These are phyloP conservation scores for Petrolisthes manimaculis DNA, from an alignment of 2,888 invertebrate species.

Conservation along the genomic window DNA sequence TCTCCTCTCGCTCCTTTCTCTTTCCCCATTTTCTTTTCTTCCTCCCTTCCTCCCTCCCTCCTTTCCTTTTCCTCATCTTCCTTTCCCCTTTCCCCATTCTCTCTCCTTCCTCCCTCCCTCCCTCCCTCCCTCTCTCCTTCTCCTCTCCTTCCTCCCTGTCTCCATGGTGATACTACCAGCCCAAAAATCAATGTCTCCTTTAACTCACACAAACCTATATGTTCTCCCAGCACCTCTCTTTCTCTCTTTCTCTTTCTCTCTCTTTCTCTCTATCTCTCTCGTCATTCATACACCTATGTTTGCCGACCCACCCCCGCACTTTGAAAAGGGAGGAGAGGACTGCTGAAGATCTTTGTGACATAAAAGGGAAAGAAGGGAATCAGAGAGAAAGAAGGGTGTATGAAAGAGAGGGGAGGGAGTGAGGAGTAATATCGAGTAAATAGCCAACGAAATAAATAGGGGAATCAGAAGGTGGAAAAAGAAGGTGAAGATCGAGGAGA, in stretches of 20 bases:
- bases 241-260: not conserved
- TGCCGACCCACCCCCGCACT: no score
- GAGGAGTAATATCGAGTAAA: no score
- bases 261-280: not conserved
- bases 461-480: no score
- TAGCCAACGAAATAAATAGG: no score
- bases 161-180: not conserved
- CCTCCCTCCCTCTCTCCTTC: not conserved
- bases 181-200: not conserved
- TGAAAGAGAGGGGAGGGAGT: no score
- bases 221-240: not conserved
- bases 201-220: not conserved
- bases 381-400: no score
- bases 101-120: not conserved
- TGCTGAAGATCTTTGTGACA: no score
- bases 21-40: slow-evolving; percentile 12
- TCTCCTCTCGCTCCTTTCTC: not conserved
- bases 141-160: not conserved
- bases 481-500: no score
- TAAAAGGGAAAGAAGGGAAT: no score
- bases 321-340: no score
- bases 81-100: not conserved
- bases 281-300: not conserved
- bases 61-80: not conserved
- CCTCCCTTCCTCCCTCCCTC: slow-evolving; percentile 16